Evolutionary conservation across 2,888 invertebrate species (phyloP), one percentile per base, ranked within the genome.

Genomic region (Rhagium mordax): DNA sequence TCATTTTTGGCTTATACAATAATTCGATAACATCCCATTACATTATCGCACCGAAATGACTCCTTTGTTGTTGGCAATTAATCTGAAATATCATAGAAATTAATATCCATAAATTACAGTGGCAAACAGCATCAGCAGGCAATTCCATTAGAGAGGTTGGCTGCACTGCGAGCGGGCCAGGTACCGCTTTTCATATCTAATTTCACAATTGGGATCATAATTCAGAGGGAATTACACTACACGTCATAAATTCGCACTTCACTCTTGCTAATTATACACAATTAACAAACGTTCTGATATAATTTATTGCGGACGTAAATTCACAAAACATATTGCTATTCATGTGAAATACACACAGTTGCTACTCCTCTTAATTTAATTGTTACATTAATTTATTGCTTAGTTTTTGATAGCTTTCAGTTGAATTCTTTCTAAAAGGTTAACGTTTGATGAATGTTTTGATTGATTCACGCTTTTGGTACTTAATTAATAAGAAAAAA

Each of bases 161-260:
- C 71, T 71, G 70, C 62, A 59, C 49, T 61, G 67, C 62, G 70
- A 60, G 71, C 66, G 68, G 79, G 76, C 77, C 81, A 81, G 81
- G 82, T 81, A 81, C 76, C 81, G 78, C 78, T 81, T 74, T 77
- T 78, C 78, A 85, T 85, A 85, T 86, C 85, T 86, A 86, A 87
- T 87, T 86, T 85, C 86, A 82, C 85, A 86, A 86, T 87, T 87
- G 87, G 85, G 84, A 84, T 84, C 86, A 86, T 87, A 86, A 87
- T 83, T 87, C 86, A 86, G 83, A 62, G 73, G 66, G 78, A 81
- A 79, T 81, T 80, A 80, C 77, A 76, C 74, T 70, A 65, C 76
- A 78, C 77, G 77, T 75, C 77, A 75, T 70, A 71, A 74, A 77
- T 72, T 74, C 74, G 76, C 79, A 79, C 80, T 80, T 81, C 81